Base-by-base conservation (phyloP, 1,140 invertebrate species). In the Neodiprion pinetum region DNA sequence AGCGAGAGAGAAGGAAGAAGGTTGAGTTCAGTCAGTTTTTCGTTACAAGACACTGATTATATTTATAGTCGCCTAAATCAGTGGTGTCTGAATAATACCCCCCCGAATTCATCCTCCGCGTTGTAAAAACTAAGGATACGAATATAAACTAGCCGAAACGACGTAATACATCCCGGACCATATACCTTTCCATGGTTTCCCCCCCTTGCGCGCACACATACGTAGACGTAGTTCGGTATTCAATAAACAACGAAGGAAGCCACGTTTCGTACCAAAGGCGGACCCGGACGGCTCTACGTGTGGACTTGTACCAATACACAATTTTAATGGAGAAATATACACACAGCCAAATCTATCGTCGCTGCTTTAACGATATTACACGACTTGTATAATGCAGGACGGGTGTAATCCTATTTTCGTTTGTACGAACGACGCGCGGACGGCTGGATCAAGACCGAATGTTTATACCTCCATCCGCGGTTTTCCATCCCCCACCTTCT, bases 21-120 rank as follows among this genome's bases (percentile, higher is more conserved):
- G 53, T 61, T 61, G 5, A 61, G 67, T 78, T 74, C 74, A 50
- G 73, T 71, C 71, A 70, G 73, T 72, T n/a, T 61, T 40, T 48
- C 76, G 72, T 71, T 80, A 72, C 76, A 72, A 79, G 81, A 83
- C 82, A 76, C 82, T 84, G 83, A 83, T 84, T 83, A 77, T 83
- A 76, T 83, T 84, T 83, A 84, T 82, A 82, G 81, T 78, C 76
- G 76, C 68, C 53, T 11, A 17, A 9, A 61, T 61, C 53, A 61
- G 11, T 17, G 53, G 53, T 17, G 28, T 40, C 11, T 61, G 53
- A 61, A 61, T 61, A 61, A 61, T 61, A 61, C 53, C 53, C n/a
- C n/a, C 11, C 53, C 53, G 53, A 61, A 40, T 40, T 40, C 28
- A 40, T 40, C 28, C 28, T 40, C 28, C 28, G 28, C 28, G 28